phyloP scores from a whole-genome alignment of 2,113 vertebrate species.

The Parus major region DNA sequence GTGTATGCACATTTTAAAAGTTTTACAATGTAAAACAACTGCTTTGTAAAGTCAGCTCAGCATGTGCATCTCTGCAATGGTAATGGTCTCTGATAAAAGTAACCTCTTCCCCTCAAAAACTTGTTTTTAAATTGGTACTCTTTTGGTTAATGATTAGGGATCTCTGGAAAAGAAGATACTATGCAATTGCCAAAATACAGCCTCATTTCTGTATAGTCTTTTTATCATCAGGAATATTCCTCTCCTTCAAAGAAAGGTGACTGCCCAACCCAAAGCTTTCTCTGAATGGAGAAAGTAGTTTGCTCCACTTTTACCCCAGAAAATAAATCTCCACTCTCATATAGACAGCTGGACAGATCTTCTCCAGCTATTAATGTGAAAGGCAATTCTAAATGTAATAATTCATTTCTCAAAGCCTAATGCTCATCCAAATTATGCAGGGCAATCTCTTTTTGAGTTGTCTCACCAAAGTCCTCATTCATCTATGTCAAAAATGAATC shows the following conservation, averaged over 20 bases:
- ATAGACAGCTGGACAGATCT: not conserved
- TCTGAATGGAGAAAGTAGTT: not conserved
- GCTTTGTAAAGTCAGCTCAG: not conserved
- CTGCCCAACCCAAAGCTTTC: not conserved
- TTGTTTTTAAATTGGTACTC: not conserved
- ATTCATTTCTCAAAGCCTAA: constrained; percentile 6
- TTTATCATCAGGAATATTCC: not conserved
- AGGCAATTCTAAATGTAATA: constrained; percentile 5
- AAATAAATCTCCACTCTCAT: not conserved
- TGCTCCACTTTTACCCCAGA: not conserved
- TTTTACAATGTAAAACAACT: not conserved
- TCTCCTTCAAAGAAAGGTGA: not conserved
- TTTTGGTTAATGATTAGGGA: not conserved
- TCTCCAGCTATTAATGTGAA: not conserved
- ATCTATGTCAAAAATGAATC: constrained; percentile 31
- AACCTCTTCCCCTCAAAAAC: not conserved
- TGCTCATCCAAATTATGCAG: not conserved
- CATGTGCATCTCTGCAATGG: not conserved
- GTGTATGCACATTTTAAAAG: not conserved
- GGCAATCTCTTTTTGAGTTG: not conserved
- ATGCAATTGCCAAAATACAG: not conserved
- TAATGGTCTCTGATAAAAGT: not conserved
- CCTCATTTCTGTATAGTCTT: not conserved
- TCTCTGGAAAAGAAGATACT: not conserved
- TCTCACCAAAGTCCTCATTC: not conserved